Evolutionary conservation across 1,140 invertebrate genomes (phyloP).

Genomic region (Heliconius eleuchia): DNA sequence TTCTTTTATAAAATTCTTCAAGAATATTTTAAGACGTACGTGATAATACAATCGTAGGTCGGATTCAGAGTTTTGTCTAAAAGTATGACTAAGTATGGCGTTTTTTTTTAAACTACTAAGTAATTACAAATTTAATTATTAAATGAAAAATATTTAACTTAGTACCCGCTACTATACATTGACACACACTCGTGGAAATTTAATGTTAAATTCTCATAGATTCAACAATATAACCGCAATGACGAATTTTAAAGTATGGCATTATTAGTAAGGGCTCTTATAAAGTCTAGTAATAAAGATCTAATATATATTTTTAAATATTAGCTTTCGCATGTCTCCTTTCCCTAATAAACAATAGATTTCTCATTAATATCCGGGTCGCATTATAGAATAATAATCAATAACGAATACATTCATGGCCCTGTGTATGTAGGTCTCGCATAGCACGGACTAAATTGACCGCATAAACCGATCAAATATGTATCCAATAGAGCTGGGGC

Average conservation of each 20-base stretch:
- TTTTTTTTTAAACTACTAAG: neutral
- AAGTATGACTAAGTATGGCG: neutral
- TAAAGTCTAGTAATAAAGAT: too few species aligned
- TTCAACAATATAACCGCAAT: too few species aligned
- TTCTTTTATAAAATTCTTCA: neutral
- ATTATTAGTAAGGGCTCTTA: neutral
- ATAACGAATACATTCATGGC: conserved; percentile 42
- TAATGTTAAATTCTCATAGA: neutral
- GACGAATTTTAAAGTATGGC: neutral
- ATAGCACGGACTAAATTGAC: conserved; percentile 54
- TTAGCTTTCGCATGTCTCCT: neutral
- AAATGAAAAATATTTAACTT: neutral
- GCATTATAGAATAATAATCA: conserved; percentile 47
- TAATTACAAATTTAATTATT: neutral
- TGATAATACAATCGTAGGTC: neutral
- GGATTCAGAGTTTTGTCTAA: neutral
- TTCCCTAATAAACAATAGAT: conserved; percentile 30
- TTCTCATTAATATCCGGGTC: conserved; percentile 33
- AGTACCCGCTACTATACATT: neutral
- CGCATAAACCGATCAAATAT: conserved; percentile 53
- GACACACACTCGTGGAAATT: neutral
- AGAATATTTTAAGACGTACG: neutral
- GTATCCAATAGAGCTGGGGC: conserved; percentile 44
- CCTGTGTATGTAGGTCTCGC: conserved; percentile 50
- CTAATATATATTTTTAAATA: neutral